A percentile compares a stretch with the other conserved stretches of the same genome.
phyloP scores from a whole-genome alignment of 1,140 invertebrate genomes.

The Berghia stephanieae region DNA sequence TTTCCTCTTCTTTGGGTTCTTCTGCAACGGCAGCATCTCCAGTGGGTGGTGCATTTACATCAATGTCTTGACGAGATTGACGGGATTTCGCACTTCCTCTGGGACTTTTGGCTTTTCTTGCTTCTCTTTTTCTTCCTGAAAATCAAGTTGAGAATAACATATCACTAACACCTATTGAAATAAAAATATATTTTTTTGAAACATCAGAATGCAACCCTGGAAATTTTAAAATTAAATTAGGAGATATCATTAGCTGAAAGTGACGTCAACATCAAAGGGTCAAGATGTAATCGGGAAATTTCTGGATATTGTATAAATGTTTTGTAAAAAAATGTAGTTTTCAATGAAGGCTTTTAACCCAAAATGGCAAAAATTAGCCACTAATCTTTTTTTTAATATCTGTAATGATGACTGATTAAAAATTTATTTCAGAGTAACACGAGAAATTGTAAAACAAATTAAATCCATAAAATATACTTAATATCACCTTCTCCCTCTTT shows the following conservation, averaged over 20 bases:
- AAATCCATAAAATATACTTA: not conserved
- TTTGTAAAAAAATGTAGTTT: not conserved
- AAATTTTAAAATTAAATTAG: conserved; percentile 8
- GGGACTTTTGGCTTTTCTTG: conserved; percentile 53
- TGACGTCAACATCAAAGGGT: no score
- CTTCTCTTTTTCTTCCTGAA: conserved; percentile 39
- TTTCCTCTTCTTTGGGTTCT: conserved; percentile 25
- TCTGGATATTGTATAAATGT: no score
- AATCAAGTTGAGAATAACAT: no score
- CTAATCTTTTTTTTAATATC: conserved; percentile 5
- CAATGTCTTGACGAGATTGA: conserved; percentile 40
- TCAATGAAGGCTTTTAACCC: not conserved
- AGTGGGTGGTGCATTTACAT: not conserved
- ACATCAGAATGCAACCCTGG: no score
- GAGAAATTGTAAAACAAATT: not conserved
- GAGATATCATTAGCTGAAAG: no score
- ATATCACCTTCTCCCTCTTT: conserved; percentile 46
- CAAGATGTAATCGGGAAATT: no score
- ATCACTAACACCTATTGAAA: no score
- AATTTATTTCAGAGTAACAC: not conserved
- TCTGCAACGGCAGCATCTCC: not conserved
- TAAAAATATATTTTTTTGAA: no score
- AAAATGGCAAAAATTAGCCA: not conserved
- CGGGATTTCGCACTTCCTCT: conserved; percentile 55
- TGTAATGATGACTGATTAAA: conserved; percentile 25